Percentiles rank a stretch among this genome's conserved stretches.
phyloP scores from a whole-genome alignment of 2,888 invertebrate genomes.

The Stenodera caucasica region DNA sequence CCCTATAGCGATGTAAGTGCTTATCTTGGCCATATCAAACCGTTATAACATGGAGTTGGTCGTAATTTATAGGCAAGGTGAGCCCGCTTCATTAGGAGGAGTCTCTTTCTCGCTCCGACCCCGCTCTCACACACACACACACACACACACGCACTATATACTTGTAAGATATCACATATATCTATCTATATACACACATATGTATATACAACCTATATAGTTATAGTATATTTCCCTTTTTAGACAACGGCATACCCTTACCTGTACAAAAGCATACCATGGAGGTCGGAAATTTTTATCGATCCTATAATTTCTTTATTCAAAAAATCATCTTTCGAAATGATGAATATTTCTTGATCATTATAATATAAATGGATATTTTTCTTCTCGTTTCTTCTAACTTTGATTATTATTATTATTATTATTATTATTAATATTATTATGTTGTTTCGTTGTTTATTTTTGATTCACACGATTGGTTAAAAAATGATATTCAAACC shows the following conservation, averaged over 20 bases:
- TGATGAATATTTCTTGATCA: slow-evolving; percentile 1
- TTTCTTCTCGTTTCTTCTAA: background rate
- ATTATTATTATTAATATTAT: too few species aligned
- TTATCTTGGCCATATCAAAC: slow-evolving; percentile 58
- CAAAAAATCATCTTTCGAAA: slow-evolving; percentile 2
- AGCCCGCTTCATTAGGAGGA: slow-evolving; percentile 57
- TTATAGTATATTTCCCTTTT: background rate
- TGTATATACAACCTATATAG: background rate
- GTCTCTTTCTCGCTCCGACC: slow-evolving; percentile 43
- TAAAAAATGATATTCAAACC: background rate
- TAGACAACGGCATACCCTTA: slow-evolving; percentile 1
- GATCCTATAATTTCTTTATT: slow-evolving; percentile 6
- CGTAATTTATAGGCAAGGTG: slow-evolving; percentile 58
- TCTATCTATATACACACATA: background rate
- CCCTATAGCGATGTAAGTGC: slow-evolving; percentile 56
- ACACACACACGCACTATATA: background rate
- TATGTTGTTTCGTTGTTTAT: background rate
- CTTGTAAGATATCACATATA: background rate
- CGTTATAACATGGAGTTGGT: slow-evolving; percentile 57
- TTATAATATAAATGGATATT: slow-evolving; percentile 2
- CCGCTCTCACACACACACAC: slow-evolving; percentile 19
- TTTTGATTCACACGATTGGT: slow-evolving; percentile 3
- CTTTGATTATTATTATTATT: background rate
- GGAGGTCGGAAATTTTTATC: slow-evolving; percentile 7
- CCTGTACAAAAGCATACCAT: slow-evolving; percentile 6